These are phyloP conservation scores for Xanthostigma xanthostigma DNA, from an alignment of 2,888 invertebrate genomes.

Conservation along the genomic window DNA sequence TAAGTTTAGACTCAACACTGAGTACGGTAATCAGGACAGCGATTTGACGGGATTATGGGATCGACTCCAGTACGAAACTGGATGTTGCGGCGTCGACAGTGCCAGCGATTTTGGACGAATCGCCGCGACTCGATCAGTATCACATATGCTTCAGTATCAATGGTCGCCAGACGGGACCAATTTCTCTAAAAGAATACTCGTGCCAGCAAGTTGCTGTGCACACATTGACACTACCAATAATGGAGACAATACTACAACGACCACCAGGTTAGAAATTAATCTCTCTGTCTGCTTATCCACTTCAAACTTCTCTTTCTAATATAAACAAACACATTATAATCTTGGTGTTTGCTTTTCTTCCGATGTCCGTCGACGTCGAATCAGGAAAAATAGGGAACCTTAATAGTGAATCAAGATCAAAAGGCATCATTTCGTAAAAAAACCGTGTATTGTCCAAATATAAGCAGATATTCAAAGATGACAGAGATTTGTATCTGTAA, in stretches of 20 bases:
- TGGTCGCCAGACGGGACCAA: constrained; percentile 33
- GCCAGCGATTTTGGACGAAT: constrained; percentile 15
- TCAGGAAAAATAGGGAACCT: too few species aligned
- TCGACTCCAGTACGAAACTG: constrained; percentile 54
- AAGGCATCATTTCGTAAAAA: too few species aligned
- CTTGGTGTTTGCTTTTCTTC: too few species aligned
- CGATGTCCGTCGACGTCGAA: too few species aligned
- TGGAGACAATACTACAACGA: constrained; percentile 4
- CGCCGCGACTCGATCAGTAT: constrained; percentile 5
- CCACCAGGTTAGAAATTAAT: constrained; percentile 3
- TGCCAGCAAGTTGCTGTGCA: constrained; percentile 25
- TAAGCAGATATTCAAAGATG: too few species aligned
- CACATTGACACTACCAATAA: constrained; percentile 5
- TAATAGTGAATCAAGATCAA: too few species aligned
- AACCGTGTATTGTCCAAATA: too few species aligned
- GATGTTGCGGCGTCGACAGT: constrained; percentile 58
- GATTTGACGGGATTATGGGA: constrained; percentile 68
- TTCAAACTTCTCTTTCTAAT: too few species aligned
- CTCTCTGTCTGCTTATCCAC: too few species aligned
- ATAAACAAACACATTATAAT: too few species aligned
- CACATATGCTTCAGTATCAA: neutral
- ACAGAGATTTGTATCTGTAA: too few species aligned
- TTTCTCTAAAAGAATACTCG: constrained; percentile 15
- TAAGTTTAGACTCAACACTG: constrained; percentile 38
- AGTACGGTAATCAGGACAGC: constrained; percentile 50